Evolutionary conservation across 2,797 vertebrate species (phyloP).

Genomic region (Tapirus indicus): DNA sequence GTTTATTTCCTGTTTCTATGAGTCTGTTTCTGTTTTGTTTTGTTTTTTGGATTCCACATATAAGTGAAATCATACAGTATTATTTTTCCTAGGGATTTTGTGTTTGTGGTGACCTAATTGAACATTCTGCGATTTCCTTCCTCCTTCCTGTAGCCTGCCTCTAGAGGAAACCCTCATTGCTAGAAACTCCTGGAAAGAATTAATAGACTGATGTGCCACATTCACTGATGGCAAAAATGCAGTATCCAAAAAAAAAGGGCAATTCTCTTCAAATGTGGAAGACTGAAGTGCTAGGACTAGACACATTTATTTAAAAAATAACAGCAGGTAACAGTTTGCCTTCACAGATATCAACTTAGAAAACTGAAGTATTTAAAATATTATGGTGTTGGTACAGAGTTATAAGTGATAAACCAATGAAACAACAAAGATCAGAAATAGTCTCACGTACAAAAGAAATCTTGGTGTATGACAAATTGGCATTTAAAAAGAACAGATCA

Average conservation of each 20-base stretch:
- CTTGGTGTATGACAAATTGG: neutral
- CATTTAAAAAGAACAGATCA: neutral
- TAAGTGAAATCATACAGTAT: too few species aligned
- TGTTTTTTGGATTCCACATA: too few species aligned
- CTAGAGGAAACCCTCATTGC: neutral
- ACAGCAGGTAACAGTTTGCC: neutral
- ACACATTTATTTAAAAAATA: neutral
- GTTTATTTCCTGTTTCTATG: too few species aligned
- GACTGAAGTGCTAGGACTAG: neutral
- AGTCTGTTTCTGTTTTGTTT: too few species aligned
- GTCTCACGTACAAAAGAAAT: neutral
- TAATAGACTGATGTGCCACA: neutral
- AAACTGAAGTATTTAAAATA: neutral
- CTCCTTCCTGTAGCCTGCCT: neutral
- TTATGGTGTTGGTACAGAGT: neutral
- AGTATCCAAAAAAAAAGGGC: neutral
- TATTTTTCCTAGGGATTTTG: neutral
- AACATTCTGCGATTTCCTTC: neutral
- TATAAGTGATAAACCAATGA: neutral
- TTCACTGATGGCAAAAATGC: neutral
- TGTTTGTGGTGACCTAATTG: neutral
- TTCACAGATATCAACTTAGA: neutral
- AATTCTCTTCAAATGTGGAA: neutral
- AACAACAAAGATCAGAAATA: neutral
- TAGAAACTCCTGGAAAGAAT: neutral